A percentile compares a stretch with the other conserved stretches of the same genome.
These are phyloP conservation scores for Sarcophaga rosellei DNA, from an alignment of 2,888 invertebrate species.

Conservation along the genomic window DNA sequence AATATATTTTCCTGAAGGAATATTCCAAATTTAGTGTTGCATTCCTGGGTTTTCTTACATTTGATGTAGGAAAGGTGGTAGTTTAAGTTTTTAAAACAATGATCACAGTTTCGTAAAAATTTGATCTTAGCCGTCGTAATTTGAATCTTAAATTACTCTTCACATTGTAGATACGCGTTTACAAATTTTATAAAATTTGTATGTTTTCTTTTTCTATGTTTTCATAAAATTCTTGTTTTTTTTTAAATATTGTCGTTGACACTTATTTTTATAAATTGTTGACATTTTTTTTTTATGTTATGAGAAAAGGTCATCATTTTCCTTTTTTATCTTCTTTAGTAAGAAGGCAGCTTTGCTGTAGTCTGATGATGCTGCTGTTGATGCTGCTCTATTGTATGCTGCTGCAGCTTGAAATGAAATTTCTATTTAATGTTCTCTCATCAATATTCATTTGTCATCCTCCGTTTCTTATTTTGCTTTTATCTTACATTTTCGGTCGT, in stretches of 20 bases:
- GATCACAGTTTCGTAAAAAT: too few relatives aligned
- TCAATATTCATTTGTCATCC: conserved; percentile 59
- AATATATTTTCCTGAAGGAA: too few relatives aligned
- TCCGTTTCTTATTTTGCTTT: conserved; percentile 9
- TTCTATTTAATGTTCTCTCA: conserved; percentile 36
- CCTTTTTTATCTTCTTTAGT: background rate
- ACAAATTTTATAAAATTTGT: too few relatives aligned
- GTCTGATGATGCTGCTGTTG: background rate
- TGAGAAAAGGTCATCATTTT: background rate
- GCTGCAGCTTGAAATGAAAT: background rate
- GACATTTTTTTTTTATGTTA: conserved; percentile 44
- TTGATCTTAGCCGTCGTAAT: too few relatives aligned
- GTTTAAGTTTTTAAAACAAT: too few relatives aligned
- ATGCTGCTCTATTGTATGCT: background rate
- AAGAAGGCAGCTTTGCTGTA: background rate
- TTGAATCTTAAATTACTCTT: too few relatives aligned
- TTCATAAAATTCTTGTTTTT: too few relatives aligned
- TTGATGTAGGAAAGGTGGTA: background rate
- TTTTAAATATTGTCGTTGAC: conserved; percentile 10
- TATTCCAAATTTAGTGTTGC: too few relatives aligned
- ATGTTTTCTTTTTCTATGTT: too few relatives aligned
- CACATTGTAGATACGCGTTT: too few relatives aligned
- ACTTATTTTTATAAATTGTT: conserved; percentile 41
- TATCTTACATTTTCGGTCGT: background rate
- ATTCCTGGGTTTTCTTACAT: background rate